Conservation (phyloP, 2,888 invertebrate genomes). For the Cantharis lateralis region DNA sequence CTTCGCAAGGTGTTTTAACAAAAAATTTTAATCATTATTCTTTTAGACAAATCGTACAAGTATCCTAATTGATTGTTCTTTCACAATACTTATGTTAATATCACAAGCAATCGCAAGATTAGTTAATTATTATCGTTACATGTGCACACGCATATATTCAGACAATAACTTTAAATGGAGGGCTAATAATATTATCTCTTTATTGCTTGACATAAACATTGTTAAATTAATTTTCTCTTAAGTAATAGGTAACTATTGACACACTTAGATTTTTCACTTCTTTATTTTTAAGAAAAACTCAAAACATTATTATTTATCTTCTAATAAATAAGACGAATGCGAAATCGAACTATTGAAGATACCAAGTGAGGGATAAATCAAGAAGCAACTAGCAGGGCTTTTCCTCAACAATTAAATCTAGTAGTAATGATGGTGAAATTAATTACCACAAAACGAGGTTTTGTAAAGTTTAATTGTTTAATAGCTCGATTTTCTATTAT, state of each 20-base stretch:
- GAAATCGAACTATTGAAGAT: not conserved
- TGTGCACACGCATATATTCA: not conserved
- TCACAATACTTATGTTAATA: not conserved
- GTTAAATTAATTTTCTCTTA: not conserved
- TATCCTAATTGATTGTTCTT: not conserved
- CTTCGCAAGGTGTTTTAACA: not conserved
- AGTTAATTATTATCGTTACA: not conserved
- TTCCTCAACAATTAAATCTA: not conserved
- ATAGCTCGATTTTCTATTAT: not conserved
- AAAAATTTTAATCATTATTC: not conserved
- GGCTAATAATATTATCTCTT: not conserved
- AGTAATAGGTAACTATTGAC: not conserved
- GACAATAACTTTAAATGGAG: not conserved
- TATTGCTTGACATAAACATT: not conserved
- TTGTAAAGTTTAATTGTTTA: not conserved
- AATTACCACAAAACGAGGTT: not conserved
- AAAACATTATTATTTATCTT: not conserved
- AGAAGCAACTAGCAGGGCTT: no score
- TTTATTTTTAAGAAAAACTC: not conserved
- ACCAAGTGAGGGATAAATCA: not conserved
- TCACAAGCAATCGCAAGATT: not conserved
- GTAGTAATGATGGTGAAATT: not conserved
- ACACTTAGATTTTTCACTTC: not conserved
- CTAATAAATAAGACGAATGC: not conserved
- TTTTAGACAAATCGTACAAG: not conserved